Conservation (phyloP, 2,888 invertebrate species). For the Dryocosmus kuriphilus region DNA sequence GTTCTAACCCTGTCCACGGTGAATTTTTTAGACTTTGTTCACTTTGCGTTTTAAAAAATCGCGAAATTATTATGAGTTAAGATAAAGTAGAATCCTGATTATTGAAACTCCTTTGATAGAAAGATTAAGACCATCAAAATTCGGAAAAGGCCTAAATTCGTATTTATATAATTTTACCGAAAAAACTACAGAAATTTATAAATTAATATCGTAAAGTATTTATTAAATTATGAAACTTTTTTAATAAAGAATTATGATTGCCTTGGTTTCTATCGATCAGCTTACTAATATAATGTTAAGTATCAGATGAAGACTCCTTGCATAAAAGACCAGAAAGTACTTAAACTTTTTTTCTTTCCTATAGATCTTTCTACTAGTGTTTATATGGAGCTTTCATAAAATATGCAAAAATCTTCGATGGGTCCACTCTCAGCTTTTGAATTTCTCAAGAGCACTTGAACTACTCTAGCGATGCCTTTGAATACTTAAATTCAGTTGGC, state of each 20-base stretch:
- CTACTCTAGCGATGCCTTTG: slow-evolving; percentile 12
- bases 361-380: not conserved
- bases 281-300: not conserved
- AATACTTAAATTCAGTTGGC: slow-evolving; percentile 1
- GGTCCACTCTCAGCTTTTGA: slow-evolving; percentile 24
- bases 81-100: no score
- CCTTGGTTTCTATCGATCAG: not conserved
- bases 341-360: slow-evolving; percentile 1
- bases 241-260: not conserved
- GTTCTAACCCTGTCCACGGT: no score
- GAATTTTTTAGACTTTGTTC: no score
- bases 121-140: no score
- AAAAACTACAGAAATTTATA: no score
- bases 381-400: slow-evolving; percentile 14
- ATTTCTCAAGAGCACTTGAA: slow-evolving; percentile 23
- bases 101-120: no score
- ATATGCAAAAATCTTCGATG: not conserved
- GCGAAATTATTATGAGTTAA: no score
- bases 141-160: no score
- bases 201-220: not conserved
- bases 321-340: not conserved
- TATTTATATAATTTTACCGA: no score
- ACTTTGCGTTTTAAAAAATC: no score
- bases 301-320: not conserved
- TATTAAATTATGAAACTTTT: not conserved